Percentiles rank a stretch among this genome's conserved stretches.
These are phyloP conservation scores for Emydura subglobosa DNA, from an alignment of 2,113 vertebrate species.

Conservation along the genomic window DNA sequence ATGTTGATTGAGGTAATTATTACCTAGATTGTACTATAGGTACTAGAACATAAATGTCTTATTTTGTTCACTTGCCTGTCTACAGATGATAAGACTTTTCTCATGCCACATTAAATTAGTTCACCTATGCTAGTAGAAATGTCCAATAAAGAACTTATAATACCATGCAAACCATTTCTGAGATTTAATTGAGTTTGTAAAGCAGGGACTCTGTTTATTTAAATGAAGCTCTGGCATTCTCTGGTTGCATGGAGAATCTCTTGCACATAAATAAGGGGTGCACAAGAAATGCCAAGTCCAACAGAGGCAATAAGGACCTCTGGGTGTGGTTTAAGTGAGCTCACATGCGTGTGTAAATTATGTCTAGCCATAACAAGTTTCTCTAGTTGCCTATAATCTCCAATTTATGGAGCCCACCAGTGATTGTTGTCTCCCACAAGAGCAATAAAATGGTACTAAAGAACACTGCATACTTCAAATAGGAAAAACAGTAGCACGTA, in stretches of 20 bases:
- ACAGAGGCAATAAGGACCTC: slow-evolving; percentile 20
- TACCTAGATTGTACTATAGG: not conserved
- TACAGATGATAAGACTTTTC: slow-evolving; percentile 27
- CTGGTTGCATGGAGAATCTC: not conserved
- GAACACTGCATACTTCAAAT: slow-evolving; percentile 6
- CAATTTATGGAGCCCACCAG: not conserved
- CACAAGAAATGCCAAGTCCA: not conserved
- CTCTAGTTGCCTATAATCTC: not conserved
- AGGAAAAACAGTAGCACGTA: not conserved
- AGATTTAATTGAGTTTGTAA: slow-evolving; percentile 41
- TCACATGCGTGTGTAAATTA: slow-evolving; percentile 29
- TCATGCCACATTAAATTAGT: slow-evolving; percentile 44
- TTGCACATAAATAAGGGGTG: not conserved
- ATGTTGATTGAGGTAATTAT: slow-evolving; percentile 15
- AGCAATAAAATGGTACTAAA: not conserved
- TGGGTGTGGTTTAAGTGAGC: slow-evolving; percentile 17
- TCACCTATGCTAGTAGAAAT: slow-evolving; percentile 27
- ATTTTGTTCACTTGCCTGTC: slow-evolving; percentile 6
- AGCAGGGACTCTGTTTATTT: slow-evolving; percentile 27
- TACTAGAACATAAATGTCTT: slow-evolving; percentile 24
- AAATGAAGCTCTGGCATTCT: slow-evolving; percentile 33
- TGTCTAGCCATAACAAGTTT: not conserved
- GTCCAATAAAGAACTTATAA: slow-evolving; percentile 23
- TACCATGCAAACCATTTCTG: not conserved
- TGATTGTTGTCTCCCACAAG: not conserved